phyloP scores from a whole-genome alignment of 1,140 invertebrate species.

The Zaprionus ghesquierei region DNA sequence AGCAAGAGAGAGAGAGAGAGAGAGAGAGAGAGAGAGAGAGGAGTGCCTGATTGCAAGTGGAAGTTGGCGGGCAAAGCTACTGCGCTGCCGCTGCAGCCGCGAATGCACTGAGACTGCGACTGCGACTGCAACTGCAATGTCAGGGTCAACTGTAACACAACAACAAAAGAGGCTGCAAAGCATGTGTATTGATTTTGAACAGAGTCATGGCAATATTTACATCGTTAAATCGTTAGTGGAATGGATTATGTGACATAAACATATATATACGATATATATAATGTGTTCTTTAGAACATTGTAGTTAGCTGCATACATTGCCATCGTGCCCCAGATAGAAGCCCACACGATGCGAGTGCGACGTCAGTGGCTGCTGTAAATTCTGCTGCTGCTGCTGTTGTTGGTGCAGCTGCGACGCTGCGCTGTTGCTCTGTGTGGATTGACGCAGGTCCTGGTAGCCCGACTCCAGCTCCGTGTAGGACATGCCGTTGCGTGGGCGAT shows the following conservation, averaged over 20 bases:
- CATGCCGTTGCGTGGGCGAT: conserved; percentile 84
- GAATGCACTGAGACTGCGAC: too few species aligned
- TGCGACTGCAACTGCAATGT: conserved; percentile 22
- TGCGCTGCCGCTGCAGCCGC: conserved; percentile 31
- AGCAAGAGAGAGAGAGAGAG: conserved; percentile 9
- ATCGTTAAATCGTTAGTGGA: background rate
- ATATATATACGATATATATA: background rate
- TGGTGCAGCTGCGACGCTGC: conserved; percentile 37
- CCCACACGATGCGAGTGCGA: conserved; percentile 83
- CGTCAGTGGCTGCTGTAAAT: conserved; percentile 89
- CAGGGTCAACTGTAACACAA: conserved; percentile 36
- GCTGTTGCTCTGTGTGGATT: conserved; percentile 82
- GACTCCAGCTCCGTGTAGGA: conserved; percentile 95
- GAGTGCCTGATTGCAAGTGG: conserved; percentile 24
- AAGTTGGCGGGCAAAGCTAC: conserved; percentile 47
- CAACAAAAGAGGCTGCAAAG: conserved; percentile 4
- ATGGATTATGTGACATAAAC: background rate
- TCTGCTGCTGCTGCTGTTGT: conserved; percentile 36
- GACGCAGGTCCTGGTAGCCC: conserved; percentile 92
- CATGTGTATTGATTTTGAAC: conserved; percentile 35
- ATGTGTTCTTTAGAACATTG: background rate
- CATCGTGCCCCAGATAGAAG: conserved; percentile 87
- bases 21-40: conserved; percentile 22
- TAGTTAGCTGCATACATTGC: conserved; percentile 83
- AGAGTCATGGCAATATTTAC: background rate